phyloP scores from a whole-genome alignment of 2,888 invertebrate genomes.

The Oxystoma pomonae region DNA sequence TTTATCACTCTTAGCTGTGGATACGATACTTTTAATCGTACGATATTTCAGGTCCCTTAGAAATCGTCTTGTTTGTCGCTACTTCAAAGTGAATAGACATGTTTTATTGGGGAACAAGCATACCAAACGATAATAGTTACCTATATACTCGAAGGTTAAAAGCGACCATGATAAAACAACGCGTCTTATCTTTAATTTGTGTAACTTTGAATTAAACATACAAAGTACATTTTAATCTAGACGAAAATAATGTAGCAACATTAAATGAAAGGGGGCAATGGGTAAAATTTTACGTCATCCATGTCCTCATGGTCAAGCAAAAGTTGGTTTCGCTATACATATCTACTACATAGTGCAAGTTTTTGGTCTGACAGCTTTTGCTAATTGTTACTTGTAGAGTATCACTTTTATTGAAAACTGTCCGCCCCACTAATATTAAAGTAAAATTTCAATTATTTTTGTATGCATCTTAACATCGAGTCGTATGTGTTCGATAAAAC shows the following conservation, averaged over 20 bases:
- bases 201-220: not conserved
- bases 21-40: no score
- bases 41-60: no score
- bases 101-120: slow-evolving; percentile 20
- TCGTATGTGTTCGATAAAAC: no score
- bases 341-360: no score
- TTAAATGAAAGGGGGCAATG: not conserved
- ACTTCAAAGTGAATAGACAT: slow-evolving; percentile 22
- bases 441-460: no score
- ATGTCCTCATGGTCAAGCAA: not conserved
- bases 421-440: no score
- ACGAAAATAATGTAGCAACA: not conserved
- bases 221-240: not conserved
- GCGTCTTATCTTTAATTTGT: not conserved
- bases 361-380: no score
- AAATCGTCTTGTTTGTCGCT: not conserved
- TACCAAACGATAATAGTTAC: slow-evolving; percentile 15
- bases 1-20: no score
- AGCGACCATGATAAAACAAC: slow-evolving; percentile 15
- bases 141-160: slow-evolving; percentile 18
- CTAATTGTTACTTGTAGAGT: not conserved
- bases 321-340: not conserved
- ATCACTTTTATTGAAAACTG: not conserved
- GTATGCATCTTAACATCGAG: no score
- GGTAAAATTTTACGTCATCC: not conserved